A percentile compares a stretch with the other conserved stretches of the same genome.
These are phyloP conservation scores for Acromyrmex charruanus DNA, from an alignment of 1,140 invertebrate species.

Conservation along the genomic window DNA sequence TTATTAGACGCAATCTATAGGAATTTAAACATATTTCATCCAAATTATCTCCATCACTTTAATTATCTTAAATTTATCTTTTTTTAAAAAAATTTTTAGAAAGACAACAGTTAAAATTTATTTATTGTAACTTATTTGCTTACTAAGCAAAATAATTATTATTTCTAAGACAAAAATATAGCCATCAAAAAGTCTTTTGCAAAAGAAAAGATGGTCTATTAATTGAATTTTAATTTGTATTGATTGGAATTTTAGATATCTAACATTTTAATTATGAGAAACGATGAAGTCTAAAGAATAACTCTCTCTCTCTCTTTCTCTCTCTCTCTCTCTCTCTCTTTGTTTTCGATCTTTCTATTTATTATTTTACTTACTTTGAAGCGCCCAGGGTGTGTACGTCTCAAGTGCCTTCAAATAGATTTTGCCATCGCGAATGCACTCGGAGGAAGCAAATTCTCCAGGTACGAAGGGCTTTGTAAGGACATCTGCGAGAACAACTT, in stretches of 20 bases:
- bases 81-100: background rate
- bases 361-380: slow-evolving; percentile 77
- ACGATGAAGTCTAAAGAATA: background rate
- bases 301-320: background rate
- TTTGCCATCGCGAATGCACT: slow-evolving; percentile 72
- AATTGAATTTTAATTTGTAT: background rate
- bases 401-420: slow-evolving; percentile 72
- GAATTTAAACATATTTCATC: background rate
- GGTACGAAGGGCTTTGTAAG: slow-evolving; percentile 75
- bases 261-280: too few relatives aligned
- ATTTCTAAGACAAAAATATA: background rate
- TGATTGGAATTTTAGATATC: too few relatives aligned
- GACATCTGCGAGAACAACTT: slow-evolving; percentile 67
- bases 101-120: background rate
- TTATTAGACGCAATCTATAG: background rate
- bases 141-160: background rate
- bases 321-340: background rate
- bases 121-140: background rate
- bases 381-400: slow-evolving; percentile 78
- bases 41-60: background rate
- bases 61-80: background rate
- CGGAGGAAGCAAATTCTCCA: slow-evolving; percentile 56
- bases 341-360: background rate
- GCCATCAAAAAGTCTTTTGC: background rate
- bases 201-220: background rate